These are phyloP conservation scores for Peromyscus maniculatus DNA, from an alignment of 2,113 vertebrate genomes.

Conservation along the genomic window DNA sequence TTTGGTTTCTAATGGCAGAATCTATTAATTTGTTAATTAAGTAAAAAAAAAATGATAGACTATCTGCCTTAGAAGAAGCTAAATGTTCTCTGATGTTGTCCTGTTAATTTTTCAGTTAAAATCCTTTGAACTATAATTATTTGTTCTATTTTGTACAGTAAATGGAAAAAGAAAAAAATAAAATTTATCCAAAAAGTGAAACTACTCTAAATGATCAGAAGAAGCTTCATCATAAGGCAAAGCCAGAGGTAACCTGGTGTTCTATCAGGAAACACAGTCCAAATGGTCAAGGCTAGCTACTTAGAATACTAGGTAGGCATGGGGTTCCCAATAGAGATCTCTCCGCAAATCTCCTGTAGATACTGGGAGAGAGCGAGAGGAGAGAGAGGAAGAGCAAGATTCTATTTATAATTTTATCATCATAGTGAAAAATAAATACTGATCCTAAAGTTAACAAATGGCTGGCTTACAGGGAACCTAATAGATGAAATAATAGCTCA, in stretches of 20 bases:
- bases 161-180: constrained; percentile 35
- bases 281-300: background rate
- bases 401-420: constrained; percentile 41
- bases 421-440: background rate
- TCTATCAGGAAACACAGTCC: background rate
- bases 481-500: constrained; percentile 46
- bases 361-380: background rate
- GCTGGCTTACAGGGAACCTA: constrained; percentile 49
- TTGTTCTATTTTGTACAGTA: background rate
- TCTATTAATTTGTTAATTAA: background rate
- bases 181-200: constrained; percentile 22
- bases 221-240: constrained; percentile 13
- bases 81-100: background rate
- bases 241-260: background rate
- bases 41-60: constrained; percentile 9
- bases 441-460: constrained; percentile 53
- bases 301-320: background rate
- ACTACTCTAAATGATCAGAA: constrained; percentile 50
- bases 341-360: constrained; percentile 9
- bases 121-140: constrained; percentile 6
- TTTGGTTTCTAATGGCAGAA: constrained; percentile 31
- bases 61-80: background rate
- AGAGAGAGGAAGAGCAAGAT: background rate
- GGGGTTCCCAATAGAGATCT: background rate
- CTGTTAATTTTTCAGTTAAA: constrained; percentile 26